Base-by-base conservation (phyloP, 2,797 vertebrate species). In the Epinephelus malabaricus region DNA sequence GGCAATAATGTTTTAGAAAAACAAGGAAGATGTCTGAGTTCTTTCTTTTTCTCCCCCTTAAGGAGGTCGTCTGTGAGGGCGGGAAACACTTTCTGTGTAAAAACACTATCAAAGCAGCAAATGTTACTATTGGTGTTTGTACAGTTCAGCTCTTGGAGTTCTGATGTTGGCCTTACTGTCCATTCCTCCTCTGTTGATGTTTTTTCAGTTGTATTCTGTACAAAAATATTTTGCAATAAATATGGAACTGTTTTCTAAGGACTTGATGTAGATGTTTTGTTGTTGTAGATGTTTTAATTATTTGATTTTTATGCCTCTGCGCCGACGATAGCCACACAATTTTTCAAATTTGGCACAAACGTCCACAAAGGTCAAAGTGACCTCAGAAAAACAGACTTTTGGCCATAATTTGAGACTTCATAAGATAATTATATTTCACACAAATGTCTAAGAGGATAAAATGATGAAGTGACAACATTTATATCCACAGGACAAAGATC, bases 181-280 rank as follows among this genome's bases (percentile, higher is more conserved):
- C 90, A 88, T 94, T 94, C 90, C 93, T 93, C 90, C 87, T 94
- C 72, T 90, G 90, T 86, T 92, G 78, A 88, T 91, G 88, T 93
- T 94, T 94, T 94, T 92, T 93, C 92, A 92, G 94, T 96, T 96
- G 77, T 94, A 94, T 94, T 95, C 93, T 96, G 95, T 95, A 96
- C 92, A 95, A 95, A 94, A 95, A 92, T 95, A 95, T 96, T 96
- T 96, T 96, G 92, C 95, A 96, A 95, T 96, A 96, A 96, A 96
- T 95, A 96, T 95, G 92, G 90, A 96, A 95, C 90, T 88, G 87
- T 96, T 96, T 96, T 96, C 79, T 95, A 96, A 94, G 78, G 85
- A 91, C 71, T 46, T 45, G 23, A 6, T 53, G 62, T 76, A 1
- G 47, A 18, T 17, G 18, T 56, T 6, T 10, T 4, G 2, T 30